Percentiles rank a stretch among this genome's conserved stretches.
phyloP scores from a whole-genome alignment of 2,888 invertebrate genomes.

The Amblyteles armatorius region DNA sequence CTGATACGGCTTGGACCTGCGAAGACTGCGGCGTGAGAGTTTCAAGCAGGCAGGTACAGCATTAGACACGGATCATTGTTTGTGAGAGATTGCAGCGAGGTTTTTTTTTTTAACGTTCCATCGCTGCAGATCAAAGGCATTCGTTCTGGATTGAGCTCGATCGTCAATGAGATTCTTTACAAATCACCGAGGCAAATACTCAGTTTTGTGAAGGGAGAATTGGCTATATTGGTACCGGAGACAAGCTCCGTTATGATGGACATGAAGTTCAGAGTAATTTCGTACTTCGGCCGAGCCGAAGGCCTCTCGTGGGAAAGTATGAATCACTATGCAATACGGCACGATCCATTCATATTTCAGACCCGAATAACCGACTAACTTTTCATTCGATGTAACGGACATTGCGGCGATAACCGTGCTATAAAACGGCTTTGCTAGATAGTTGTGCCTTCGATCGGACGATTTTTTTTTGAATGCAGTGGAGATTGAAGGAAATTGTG shows the following conservation, averaged over 20 bases:
- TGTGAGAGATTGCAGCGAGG: neutral
- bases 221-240: slow-evolving; percentile 86
- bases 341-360: neutral
- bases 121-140: slow-evolving; percentile 76
- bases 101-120: neutral
- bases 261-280: slow-evolving; percentile 88
- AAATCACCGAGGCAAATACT: slow-evolving; percentile 86
- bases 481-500: slow-evolving; percentile 14
- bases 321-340: slow-evolving; percentile 59
- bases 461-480: neutral
- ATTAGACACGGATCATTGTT: slow-evolving; percentile 56
- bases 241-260: slow-evolving; percentile 88
- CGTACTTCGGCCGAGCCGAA: slow-evolving; percentile 87
- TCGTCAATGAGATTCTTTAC: slow-evolving; percentile 86
- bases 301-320: slow-evolving; percentile 88
- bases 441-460: slow-evolving; percentile 19
- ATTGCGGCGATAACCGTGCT: slow-evolving; percentile 28
- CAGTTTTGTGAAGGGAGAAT: slow-evolving; percentile 86
- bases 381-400: slow-evolving; percentile 13
- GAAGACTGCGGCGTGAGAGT: slow-evolving; percentile 86
- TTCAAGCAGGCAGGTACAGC: slow-evolving; percentile 85
- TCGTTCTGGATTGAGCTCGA: slow-evolving; percentile 85
- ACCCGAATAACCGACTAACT: slow-evolving; percentile 18
- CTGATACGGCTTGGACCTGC: slow-evolving; percentile 87
- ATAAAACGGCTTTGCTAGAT: slow-evolving; percentile 26